Evolutionary conservation across 2,797 vertebrate genomes (phyloP), one percentile per base, ranked within the genome.

Genomic region (Centropyge bicolor): DNA sequence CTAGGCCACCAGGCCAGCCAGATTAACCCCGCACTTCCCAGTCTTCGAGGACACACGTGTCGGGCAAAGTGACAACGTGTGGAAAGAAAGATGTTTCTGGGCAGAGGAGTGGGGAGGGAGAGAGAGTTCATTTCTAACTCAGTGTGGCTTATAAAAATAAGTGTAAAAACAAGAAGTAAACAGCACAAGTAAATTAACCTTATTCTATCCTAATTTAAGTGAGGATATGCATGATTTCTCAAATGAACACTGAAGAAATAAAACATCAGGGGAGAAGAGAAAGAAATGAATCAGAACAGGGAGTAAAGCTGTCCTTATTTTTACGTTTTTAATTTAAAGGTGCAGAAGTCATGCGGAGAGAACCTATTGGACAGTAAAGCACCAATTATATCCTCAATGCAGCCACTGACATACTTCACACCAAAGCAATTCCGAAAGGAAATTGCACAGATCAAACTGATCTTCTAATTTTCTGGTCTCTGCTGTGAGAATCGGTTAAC

Each of bases 21-120:
- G 22, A 63, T 67, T 70, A 77, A 74, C 61, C 56, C 54, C 20
- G 45, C 45, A 66, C 66, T 61, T 60, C 20, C 35, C 49, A n/a
- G 40, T 57, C 70, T 65, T 49, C 17, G 12, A 68, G 46, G 71
- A 68, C 35, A 45, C 66, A 59, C 17, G 14, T 55, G 67, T 64
- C 31, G 6, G 57, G 22, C 57, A 4, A 12, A 40, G 43, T 8
- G 49, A 61, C 43, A 70, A 41, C 49, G 48, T 56, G 63, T 24
- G 41, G 49, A 71, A 8, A 68, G 56, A 64, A n/a, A n/a, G 46
- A 36, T 61, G 70, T 87, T 79, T 76, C 85, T 71, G 55, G 74
- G 75, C 78, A 90, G 81, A 85, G 20, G 27, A 38, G 79, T 1
- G 55, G n/a, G 11, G 14, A 46, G 12, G 31, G 41, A n/a, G 36